Conservation (phyloP, 1,140 invertebrate species). For the Trypoxylus dichotomus region DNA sequence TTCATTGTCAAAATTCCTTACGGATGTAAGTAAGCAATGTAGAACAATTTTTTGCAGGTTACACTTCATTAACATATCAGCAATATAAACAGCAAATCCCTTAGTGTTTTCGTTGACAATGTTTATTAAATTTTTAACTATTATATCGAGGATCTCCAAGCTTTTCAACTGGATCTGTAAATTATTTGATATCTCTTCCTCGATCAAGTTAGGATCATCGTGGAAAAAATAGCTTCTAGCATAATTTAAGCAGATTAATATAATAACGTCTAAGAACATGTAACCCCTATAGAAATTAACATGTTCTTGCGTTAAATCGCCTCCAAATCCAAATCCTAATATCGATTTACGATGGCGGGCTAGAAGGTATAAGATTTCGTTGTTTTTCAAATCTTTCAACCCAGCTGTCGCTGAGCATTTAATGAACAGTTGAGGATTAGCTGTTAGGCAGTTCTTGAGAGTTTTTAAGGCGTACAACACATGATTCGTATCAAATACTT, state of each 20-base stretch:
- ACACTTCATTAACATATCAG: conserved; percentile 77
- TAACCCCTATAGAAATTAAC: conserved; percentile 69
- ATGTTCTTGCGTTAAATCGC: conserved; percentile 66
- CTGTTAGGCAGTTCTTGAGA: conserved; percentile 71
- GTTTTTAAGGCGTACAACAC: conserved; percentile 79
- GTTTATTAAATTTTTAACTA: conserved; percentile 77
- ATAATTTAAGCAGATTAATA: conserved; percentile 79
- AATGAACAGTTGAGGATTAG: conserved; percentile 74
- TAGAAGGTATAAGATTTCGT: conserved; percentile 65
- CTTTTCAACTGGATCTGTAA: conserved; percentile 74
- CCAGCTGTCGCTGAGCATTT: conserved; percentile 51
- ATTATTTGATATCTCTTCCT: conserved; percentile 77
- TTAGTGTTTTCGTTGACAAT: conserved; percentile 82
- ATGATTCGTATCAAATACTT: conserved; percentile 77
- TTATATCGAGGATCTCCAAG: conserved; percentile 75
- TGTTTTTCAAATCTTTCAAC: conserved; percentile 53
- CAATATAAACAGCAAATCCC: conserved; percentile 81
- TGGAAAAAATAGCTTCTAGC: conserved; percentile 82
- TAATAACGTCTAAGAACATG: conserved; percentile 83
- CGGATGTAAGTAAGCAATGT: conserved; percentile 80
- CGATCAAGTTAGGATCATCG: conserved; percentile 62
- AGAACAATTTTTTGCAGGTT: conserved; percentile 89
- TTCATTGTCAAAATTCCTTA: conserved; percentile 59
- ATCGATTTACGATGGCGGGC: conserved; percentile 80
- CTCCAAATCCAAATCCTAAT: conserved; percentile 77